Base-by-base conservation (phyloP, 1,140 invertebrate genomes). In the Pentalonia nigronervosa region DNA sequence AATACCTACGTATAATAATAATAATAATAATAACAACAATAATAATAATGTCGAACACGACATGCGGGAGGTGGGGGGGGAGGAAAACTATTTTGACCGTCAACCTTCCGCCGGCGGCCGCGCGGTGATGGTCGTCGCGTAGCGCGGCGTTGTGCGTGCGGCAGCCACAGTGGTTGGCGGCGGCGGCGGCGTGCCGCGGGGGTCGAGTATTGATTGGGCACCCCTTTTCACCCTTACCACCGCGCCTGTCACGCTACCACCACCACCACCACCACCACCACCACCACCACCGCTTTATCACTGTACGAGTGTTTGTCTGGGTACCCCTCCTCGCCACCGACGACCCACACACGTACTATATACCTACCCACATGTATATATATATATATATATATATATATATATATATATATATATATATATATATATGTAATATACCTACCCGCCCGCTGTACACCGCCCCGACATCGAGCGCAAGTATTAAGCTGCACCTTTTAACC, bases 151-250 rank as follows among this genome's bases (percentile, higher is more conserved):
- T 53, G 11, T 34, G 7, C 34, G 50, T 21, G 30, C 45, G 45
- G 67, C 45, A 34, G 91, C 36, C 48, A 25, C 47, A 47, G 36
- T 45, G 20, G 25, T 36, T 25, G 91, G 81, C 23, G 45, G 23
- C 23, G 41, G 60, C 41, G 48, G 91, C 34, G 48, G 41, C 76
- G 47, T 84, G 67, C 45, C 36, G 81, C 47, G 91, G 91, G 91
- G 91, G 81, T 93, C 25, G 91, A 93, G 91, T 93, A 93, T 93
- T 93, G 91, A 93, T 93, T 93, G 91, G 48, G 81, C 91, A 25
- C 48, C 60, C 60, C 90, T 91, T 45, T 76, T 56, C 89, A 20
- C 41, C 91, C 67, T 14, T 20, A 76, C 60, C 30, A 20, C 91
- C 2, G 34, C 2, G 34, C 30, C 48, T n/a, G 81, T 30, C 47